Percentiles rank a stretch among this genome's conserved stretches.
phyloP scores from a whole-genome alignment of 2,797 vertebrate species.

The Siniperca obscura region DNA sequence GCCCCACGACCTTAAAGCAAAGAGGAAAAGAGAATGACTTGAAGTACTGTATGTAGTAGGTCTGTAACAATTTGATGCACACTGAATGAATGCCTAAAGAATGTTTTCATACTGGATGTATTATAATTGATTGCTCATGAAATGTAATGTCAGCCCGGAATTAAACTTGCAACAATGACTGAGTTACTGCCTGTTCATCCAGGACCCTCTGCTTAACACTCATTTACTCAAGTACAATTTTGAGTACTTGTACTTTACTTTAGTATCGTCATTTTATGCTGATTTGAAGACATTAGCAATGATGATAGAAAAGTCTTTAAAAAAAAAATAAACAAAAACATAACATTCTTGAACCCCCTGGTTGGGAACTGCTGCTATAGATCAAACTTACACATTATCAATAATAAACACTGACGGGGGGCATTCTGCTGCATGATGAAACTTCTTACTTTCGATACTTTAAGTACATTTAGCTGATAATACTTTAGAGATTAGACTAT shows the following conservation, averaged over 20 bases:
- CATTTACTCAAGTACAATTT: neutral
- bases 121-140: conserved; percentile 77
- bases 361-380: no score
- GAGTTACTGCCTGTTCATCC: neutral
- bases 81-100: conserved; percentile 75
- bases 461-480: no score
- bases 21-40: conserved; percentile 69
- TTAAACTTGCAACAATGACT: conserved; percentile 69
- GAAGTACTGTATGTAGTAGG: conserved; percentile 67
- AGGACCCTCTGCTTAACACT: neutral
- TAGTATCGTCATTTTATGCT: neutral
- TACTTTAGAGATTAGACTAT: no score
- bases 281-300: neutral
- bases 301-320: neutral
- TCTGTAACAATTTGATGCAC: conserved; percentile 72
- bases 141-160: conserved; percentile 73
- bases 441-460: no score
- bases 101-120: conserved; percentile 79
- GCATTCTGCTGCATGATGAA: no score
- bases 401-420: no score
- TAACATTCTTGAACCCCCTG: no score
- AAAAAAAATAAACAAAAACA: no score
- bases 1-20: conserved; percentile 64
- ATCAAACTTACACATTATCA: no score
- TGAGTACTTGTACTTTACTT: neutral